A percentile compares a stretch with the other conserved stretches of the same genome.
phyloP scores from a whole-genome alignment of 23 tunicate species.

The Trididemnum nubilum region DNA sequence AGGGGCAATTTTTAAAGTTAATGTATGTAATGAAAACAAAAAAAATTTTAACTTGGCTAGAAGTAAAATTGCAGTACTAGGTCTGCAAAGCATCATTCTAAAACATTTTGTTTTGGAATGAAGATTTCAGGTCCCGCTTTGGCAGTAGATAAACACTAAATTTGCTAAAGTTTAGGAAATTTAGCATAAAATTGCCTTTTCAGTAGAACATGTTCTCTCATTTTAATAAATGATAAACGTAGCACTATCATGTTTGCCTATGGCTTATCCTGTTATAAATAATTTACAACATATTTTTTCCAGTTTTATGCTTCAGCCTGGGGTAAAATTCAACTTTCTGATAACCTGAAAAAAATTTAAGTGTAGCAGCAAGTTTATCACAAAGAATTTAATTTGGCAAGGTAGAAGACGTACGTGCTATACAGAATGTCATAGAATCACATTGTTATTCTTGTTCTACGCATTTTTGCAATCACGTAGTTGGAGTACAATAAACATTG shows the following conservation, averaged over 20 bases:
- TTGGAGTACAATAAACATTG: too few relatives aligned
- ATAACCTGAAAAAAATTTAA: not conserved
- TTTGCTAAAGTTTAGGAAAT: not conserved
- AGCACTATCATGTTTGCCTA: conserved; percentile 1
- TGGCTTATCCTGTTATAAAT: not conserved
- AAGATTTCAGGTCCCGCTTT: not conserved
- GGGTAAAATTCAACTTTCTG: not conserved
- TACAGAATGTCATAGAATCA: too few relatives aligned
- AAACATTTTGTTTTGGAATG: not conserved
- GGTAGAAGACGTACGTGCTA: not conserved
- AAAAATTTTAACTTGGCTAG: not conserved
- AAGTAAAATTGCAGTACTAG: not conserved
- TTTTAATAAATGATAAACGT: not conserved
- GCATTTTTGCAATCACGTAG: not conserved
- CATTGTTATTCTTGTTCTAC: not conserved
- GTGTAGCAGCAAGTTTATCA: not conserved
- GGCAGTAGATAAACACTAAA: not conserved
- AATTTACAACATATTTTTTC: not conserved
- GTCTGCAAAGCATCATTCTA: not conserved
- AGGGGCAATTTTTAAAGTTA: too few relatives aligned
- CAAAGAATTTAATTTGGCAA: not conserved
- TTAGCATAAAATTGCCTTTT: not conserved
- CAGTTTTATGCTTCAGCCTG: conserved; percentile 1
- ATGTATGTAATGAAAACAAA: not conserved
- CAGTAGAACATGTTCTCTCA: not conserved